These are phyloP conservation scores for Boleophthalmus pectinirostris DNA, from an alignment of 2,113 vertebrate genomes.

Conservation along the genomic window DNA sequence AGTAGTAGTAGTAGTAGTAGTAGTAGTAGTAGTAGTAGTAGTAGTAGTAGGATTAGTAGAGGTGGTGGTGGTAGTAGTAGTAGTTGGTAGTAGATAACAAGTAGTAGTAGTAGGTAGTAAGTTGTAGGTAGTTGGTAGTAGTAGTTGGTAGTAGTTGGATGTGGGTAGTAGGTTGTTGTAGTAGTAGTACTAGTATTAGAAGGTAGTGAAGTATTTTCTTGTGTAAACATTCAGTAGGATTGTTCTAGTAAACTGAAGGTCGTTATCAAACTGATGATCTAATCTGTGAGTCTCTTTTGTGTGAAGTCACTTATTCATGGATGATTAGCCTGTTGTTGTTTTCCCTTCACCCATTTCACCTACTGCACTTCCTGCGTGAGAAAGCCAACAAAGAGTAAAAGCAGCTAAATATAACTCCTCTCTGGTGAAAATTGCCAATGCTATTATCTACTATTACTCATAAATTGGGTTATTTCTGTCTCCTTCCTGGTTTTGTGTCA, in stretches of 20 bases:
- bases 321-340: background rate
- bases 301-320: background rate
- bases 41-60: too few relatives aligned
- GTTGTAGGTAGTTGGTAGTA: too few relatives aligned
- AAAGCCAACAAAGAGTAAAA: background rate
- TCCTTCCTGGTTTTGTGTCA: background rate
- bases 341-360: background rate
- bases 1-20: too few relatives aligned
- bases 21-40: too few relatives aligned
- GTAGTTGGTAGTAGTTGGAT: too few relatives aligned
- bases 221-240: background rate
- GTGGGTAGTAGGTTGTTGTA: too few relatives aligned
- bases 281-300: background rate
- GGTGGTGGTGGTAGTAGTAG: too few relatives aligned
- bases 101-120: too few relatives aligned
- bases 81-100: too few relatives aligned
- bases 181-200: too few relatives aligned
- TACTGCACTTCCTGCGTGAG: background rate
- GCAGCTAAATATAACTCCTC: background rate
- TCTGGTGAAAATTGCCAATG: background rate
- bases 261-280: background rate
- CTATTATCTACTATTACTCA: background rate
- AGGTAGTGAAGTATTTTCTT: too few relatives aligned
- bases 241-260: background rate
- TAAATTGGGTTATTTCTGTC: background rate